Evolutionary conservation across 1,140 invertebrate genomes (phyloP), one percentile per base, ranked within the genome.

Genomic region (Meteorus sp.): DNA sequence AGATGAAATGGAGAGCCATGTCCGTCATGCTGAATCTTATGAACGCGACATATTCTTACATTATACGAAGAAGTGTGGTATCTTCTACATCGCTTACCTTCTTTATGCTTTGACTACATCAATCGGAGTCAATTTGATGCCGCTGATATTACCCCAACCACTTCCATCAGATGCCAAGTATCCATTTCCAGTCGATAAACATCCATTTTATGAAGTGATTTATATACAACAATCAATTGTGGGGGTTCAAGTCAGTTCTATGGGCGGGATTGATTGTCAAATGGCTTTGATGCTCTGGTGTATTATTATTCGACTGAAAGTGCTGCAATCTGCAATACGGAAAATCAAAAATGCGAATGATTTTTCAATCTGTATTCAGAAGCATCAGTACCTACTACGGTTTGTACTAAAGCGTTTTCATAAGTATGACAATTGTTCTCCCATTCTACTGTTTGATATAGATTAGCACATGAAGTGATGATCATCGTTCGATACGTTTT

Each of bases 121-220:
- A 2, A 6, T 45, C 7, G 13, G 60, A 0, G 48, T 73, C 27
- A 62, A 68, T 47, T 23, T 39, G 6, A 45, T 63, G 0, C 72
- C 72, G 17, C 5, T 71, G 4, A 52, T 65, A 9, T 29, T 66
- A 15, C 13, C 51, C 1, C 45, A 62, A 23, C 43, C 31, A 1
- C 69, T 74, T 15, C 72, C 74, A 2, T 67, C 68, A 1, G 35
- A 64, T 11, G 70, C 68, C 0, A 54, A 61, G n/a, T 77, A 77
- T 65, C 73, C 72, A 1, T 74, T 77, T 65, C 5, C 61, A 0
- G 47, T 67, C 0, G 47, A 69, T 9, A 7, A 44, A 0, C 64
- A 61, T 45, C 67, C 68, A 1, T 5, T 65, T 0, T 70, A 58
- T 15, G 43, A 62, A 35, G 29, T 77, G 1, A 47, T 72, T 51